Base-by-base conservation (phyloP, 1,140 invertebrate genomes). In the Druon quercuslanigerum region DNA sequence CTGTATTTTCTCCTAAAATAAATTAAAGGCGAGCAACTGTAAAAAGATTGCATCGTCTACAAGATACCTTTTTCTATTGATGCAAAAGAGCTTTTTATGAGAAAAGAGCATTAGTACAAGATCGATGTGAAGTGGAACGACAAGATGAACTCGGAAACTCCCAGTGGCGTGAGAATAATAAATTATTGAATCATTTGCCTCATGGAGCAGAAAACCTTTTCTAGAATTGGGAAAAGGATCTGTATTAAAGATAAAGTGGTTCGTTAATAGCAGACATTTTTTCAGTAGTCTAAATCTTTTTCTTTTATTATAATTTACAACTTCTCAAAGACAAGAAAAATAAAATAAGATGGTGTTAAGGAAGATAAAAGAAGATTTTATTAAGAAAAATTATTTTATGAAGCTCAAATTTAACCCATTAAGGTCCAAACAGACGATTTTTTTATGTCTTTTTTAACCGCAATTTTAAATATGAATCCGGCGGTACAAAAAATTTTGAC, bases 61-160 rank as follows among this genome's bases (percentile, higher is more conserved):
- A 60, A 33, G 25, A 40, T 40, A 40, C 6, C 25, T 40, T 66
- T 40, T 66, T 40, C 57, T 16, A 25, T 66, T 66, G 60, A 66
- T 66, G 60, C 60, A 66, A 66, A 66, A 40, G 60, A 66, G 60
- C 16, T 66, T 66, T 66, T 46, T 14, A 66, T n/a, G 33, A 40
- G 60, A 13, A 66, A 66, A 66, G 13, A 66, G 60, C 60, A 66
- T 66, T n/a, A 8, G 60, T 16, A 66, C 60, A 66, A 66, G 60
- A 40, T n/a, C 33, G 60, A 46, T 40, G 60, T 66, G 60, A 66
- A 66, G 60, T 8, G 16, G 60, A 66, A 66, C 33, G 60, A 66
- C 60, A 66, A 66, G 60, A 66, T 66, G 60, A 66, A 66, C 60
- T 46, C 60, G n/a, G 60, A 66, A 66, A 66, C 14, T 33, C 60